Evolutionary conservation across 1,140 invertebrate genomes (phyloP).

Genomic region (Caenorhabditis briggsae): DNA sequence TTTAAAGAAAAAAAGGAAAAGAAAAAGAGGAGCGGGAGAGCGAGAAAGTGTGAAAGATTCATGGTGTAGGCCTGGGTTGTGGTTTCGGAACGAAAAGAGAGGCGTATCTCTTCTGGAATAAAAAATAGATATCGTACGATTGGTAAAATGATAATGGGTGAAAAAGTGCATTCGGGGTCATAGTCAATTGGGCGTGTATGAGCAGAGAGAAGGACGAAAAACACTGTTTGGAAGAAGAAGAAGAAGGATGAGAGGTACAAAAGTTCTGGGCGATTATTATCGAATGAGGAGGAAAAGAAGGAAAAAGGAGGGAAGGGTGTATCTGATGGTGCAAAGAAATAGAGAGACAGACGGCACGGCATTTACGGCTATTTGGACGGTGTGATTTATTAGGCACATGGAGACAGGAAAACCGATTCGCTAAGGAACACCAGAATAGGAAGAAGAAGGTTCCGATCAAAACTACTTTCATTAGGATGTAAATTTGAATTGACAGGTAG

Average conservation of each 20-base stretch:
- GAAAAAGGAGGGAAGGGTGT: background rate
- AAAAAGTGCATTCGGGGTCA: slow-evolving; percentile 55
- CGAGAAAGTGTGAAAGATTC: slow-evolving; percentile 47
- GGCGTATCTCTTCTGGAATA: background rate
- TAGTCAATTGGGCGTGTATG: slow-evolving; percentile 40
- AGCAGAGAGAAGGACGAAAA: slow-evolving; percentile 9
- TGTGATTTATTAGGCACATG: slow-evolving; percentile 26
- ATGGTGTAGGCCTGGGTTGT: background rate
- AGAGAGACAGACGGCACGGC: slow-evolving; percentile 11
- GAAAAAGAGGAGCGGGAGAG: background rate
- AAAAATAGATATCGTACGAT: background rate
- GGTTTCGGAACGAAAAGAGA: slow-evolving; percentile 9
- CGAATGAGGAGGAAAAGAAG: background rate
- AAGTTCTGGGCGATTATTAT: slow-evolving; percentile 29
- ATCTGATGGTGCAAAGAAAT: slow-evolving; percentile 8
- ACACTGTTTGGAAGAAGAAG: background rate
- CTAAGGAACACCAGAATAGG: no score
- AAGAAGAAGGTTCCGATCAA: no score
- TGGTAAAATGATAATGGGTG: background rate
- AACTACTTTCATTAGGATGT: no score
- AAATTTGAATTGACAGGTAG: no score
- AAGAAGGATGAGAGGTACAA: background rate
- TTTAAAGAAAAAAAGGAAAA: slow-evolving; percentile 6
- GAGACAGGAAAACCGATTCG: background rate
- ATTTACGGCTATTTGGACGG: slow-evolving; percentile 39